Percentiles rank a stretch among this genome's conserved stretches.
phyloP scores from a whole-genome alignment of 1,140 invertebrate genomes.

The Nephotettix cincticeps region DNA sequence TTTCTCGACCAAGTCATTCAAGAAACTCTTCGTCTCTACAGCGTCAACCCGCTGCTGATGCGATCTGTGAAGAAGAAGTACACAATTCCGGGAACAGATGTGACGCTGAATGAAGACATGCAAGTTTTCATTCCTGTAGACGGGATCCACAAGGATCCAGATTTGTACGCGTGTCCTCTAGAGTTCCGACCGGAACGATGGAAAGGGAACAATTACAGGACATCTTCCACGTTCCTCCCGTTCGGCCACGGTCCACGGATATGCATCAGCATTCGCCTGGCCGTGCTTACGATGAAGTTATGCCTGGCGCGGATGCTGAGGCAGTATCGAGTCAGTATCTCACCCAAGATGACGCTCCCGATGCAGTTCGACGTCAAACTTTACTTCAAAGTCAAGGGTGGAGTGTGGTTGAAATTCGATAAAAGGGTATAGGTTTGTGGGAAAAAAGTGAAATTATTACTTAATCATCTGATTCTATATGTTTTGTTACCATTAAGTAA shows the following conservation, averaged over 20 bases:
- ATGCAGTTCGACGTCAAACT: no score
- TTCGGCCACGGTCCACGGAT: neutral
- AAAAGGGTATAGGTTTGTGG: no score
- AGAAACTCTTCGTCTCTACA: neutral
- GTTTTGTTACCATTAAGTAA: no score
- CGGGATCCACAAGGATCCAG: neutral
- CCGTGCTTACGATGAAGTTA: no score
- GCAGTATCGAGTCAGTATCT: no score
- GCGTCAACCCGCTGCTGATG: neutral
- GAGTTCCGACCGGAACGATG: neutral
- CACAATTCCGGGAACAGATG: neutral
- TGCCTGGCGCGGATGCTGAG: no score
- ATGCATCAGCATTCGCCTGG: neutral
- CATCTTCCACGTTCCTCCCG: neutral
- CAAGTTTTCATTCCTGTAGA: neutral
- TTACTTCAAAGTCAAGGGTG: no score
- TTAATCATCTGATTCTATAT: no score
- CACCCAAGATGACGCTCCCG: no score
- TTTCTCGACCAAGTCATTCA: neutral
- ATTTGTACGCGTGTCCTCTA: neutral
- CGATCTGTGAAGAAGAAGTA: neutral
- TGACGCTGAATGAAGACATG: neutral
- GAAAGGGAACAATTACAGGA: neutral
- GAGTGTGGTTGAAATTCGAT: no score
- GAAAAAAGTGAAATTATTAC: no score